These are phyloP conservation scores for Pseudois nayaur DNA, from an alignment of 2,113 vertebrate species.

Conservation along the genomic window DNA sequence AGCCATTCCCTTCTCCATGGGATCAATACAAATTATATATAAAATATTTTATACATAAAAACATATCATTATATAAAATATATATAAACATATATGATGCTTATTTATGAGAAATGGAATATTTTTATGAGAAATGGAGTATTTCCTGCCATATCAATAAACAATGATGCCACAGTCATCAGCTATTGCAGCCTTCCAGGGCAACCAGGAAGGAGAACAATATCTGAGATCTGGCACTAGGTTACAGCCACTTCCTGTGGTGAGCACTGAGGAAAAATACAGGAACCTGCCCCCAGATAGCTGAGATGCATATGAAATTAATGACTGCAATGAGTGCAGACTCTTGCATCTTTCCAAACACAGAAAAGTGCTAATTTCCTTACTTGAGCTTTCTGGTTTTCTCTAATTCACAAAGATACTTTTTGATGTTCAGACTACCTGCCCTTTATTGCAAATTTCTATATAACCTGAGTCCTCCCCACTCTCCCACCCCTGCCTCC, in stretches of 20 bases:
- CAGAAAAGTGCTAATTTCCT: neutral
- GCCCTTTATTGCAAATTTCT: neutral
- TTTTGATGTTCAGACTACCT: neutral
- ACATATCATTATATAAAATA: neutral
- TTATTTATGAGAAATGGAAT: neutral
- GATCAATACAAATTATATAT: neutral
- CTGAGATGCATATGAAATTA: neutral
- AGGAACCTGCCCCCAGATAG: neutral
- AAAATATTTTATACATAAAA: neutral
- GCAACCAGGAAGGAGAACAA: neutral
- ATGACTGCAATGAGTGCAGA: neutral
- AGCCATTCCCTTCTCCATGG: neutral
- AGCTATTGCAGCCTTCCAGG: neutral
- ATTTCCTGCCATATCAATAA: neutral
- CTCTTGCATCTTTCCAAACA: neutral
- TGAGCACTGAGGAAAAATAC: neutral
- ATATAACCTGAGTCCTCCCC: neutral
- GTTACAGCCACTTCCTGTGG: neutral
- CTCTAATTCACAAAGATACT: neutral
- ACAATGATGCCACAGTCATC: neutral
- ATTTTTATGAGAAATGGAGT: neutral
- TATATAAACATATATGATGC: neutral
- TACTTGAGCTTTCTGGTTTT: neutral
- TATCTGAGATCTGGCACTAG: neutral
- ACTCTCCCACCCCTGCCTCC: neutral